Conservation (phyloP, 2,113 vertebrate genomes). For the Apus apus region DNA sequence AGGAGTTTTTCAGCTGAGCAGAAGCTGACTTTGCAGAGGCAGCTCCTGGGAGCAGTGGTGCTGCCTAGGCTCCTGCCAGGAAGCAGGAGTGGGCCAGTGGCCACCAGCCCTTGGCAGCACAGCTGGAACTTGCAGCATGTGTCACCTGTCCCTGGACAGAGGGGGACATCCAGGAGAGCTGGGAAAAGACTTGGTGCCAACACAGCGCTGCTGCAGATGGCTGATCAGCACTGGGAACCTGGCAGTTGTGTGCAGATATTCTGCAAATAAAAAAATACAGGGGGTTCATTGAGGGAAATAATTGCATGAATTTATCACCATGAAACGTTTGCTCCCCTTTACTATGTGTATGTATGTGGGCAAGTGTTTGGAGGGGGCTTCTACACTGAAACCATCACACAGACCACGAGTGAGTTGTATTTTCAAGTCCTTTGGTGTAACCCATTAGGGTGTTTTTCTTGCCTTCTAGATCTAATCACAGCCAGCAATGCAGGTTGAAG, state of each 20-base stretch:
- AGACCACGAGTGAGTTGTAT: not conserved
- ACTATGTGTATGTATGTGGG: fast-evolving
- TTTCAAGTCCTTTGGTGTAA: not conserved
- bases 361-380: fast-evolving
- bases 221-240: not conserved
- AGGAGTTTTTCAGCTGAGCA: not conserved
- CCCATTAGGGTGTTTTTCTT: constrained; percentile 32
- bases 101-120: not conserved
- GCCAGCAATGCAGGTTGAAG: constrained; percentile 33
- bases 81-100: not conserved
- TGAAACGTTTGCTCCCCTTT: not conserved
- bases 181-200: fast-evolving
- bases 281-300: fast-evolving
- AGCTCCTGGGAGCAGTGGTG: not conserved
- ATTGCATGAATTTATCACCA: not conserved
- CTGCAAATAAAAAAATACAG: not conserved
- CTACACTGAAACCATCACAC: not conserved
- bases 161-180: not conserved
- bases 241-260: fast-evolving
- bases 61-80: not conserved
- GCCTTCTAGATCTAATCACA: constrained; percentile 24
- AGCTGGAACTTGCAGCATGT: fast-evolving
- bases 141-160: not conserved
- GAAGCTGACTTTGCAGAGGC: not conserved
- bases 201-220: fast-evolving